Base-by-base conservation (phyloP, 1,140 invertebrate genomes). In the Sarcophaga peregrina region DNA sequence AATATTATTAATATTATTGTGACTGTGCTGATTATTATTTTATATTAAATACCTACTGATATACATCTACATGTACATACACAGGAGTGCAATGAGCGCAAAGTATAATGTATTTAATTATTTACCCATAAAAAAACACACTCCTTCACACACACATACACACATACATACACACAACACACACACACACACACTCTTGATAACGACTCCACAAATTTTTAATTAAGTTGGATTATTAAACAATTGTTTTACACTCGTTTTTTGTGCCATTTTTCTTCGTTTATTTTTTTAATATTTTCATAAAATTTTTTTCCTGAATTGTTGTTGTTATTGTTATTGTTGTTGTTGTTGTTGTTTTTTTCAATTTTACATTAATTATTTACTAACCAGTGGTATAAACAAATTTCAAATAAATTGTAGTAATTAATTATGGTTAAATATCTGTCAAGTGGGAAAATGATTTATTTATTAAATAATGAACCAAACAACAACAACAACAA, bases 391-490 rank as follows among this genome's bases (percentile, higher is more conserved):
- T 68, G 62, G 62, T 68, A 68, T 68, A 68, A 68, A 68, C 17
- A 68, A 68, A 68, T 68, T 68, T 68, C 62, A 68, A 20, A 68
- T 68, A 68, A 68, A 68, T 68, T 68, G 62, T 68, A 68, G 62
- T 68, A 68, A 68, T 68, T 68, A 68, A 68, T 68, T 68, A 68
- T 68, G 62, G 62, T 68, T 68, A 68, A 68, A n/a, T 68, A 68
- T 68, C 62, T 68, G 62, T 68, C 62, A 68, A 68, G 62, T 68
- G 62, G 62, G 62, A 68, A 68, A 17, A 68, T 68, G n/a, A 68
- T 68, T 68, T 68, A 68, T 68, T 68, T 68, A 68, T 68, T 68
- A 68, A 68, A 68, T 68, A 68, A 68, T 68, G 62, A 68, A 68
- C 62, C 62, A 68, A 37, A 37, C 1, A 37, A 37, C 25, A 37